Conservation (phyloP, 1,140 invertebrate species). For the Plutomurus gul region DNA sequence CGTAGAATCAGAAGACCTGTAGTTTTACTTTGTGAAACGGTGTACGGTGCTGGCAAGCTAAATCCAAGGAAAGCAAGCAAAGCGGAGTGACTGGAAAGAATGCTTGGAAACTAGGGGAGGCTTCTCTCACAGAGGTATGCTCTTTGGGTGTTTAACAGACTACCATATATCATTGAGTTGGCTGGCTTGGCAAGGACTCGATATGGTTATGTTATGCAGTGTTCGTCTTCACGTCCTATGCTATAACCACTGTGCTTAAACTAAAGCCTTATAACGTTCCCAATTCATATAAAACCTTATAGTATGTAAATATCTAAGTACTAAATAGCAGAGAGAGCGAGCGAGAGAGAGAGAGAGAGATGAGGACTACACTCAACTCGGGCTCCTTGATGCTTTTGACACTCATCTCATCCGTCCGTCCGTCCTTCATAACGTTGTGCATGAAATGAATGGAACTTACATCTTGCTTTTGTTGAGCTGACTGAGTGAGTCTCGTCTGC, state of each 20-base stretch:
- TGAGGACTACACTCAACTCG: not conserved
- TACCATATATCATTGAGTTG: not conserved
- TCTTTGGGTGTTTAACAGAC: not conserved
- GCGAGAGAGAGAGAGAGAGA: not conserved
- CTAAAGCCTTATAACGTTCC: too few relatives aligned
- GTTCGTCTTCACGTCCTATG: not conserved
- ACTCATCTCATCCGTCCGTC: slow-evolving; percentile 2
- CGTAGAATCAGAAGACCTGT: not conserved
- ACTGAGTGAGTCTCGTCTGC: not conserved
- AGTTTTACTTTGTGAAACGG: not conserved
- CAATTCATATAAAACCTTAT: not conserved
- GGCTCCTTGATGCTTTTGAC: slow-evolving; percentile 19
- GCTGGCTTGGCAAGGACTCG: not conserved
- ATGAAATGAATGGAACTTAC: slow-evolving; percentile 18
- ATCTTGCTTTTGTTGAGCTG: slow-evolving; percentile 9
- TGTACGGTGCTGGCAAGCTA: not conserved
- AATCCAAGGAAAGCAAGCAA: not conserved
- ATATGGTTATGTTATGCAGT: not conserved
- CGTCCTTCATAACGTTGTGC: not conserved
- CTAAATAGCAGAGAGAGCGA: not conserved
- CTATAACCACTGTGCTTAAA: too few relatives aligned
- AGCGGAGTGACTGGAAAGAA: slow-evolving; percentile 14
- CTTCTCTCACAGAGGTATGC: slow-evolving; percentile 5
- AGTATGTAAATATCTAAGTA: not conserved
- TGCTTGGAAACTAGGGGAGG: slow-evolving; percentile 18